Evolutionary conservation across 1,140 invertebrate genomes (phyloP), one percentile per base, ranked within the genome.

Genomic region (Triops cancriformis): DNA sequence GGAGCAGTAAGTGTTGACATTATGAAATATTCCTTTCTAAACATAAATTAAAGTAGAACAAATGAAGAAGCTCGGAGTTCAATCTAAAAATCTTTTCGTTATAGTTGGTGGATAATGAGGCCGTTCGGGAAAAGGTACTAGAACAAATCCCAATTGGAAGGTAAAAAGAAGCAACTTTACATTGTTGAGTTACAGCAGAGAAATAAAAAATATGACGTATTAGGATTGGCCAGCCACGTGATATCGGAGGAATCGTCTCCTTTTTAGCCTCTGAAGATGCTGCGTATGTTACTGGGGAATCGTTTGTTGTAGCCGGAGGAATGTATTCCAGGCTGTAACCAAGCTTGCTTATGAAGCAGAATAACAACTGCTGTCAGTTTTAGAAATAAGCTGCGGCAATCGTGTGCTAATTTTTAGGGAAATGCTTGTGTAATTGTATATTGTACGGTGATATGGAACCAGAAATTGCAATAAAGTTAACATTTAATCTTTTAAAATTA

Each of bases 221-320:
- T 73, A 87, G 89, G 81, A 80, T 88, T 80, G 89, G 87, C 18
- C 84, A 89, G 78, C 88, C 93, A 14, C 86, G 92, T 43, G 96
- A 99, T 83, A 93, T 97, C 83, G 90, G 88, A 78, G 90, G 91
- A 1, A 86, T 92, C 45, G 95, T 94, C 26, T 91, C 96, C 43
- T 98, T 97, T 85, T 85, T 99, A 72, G 92, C 89, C 37, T 97
- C 94, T 0, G 89, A 96, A 78, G 96, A 98, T 87, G 92, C 96
- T 14, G 90, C 90, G 12, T 99, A 97, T 83, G 90, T 98, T 41
- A 99, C 95, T 76, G 97, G 97, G 27, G 97, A 98, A 88, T 93
- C 90, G 31, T 89, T 98, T 78, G 86, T 94, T 51, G 89, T 91
- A 51, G 86, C 91, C 51, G 97, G 97, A 45, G 97, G 96, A 79